These are phyloP conservation scores for Pseudomyrmex flavicornis DNA, from an alignment of 1,140 invertebrate genomes.

Conservation along the genomic window DNA sequence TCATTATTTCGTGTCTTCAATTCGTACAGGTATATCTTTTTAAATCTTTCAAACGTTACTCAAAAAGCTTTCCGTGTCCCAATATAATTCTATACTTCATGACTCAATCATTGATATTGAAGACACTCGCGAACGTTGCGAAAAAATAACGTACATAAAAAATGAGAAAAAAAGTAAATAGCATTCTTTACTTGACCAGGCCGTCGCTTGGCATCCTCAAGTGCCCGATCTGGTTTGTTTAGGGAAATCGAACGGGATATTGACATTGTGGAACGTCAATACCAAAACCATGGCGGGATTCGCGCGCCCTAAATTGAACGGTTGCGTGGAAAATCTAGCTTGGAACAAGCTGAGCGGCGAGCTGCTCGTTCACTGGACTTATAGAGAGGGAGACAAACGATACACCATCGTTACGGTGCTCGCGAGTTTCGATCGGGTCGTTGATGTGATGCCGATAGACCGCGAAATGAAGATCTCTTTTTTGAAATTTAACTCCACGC, in stretches of 20 bases:
- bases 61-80: too few species aligned
- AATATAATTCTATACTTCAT: too few species aligned
- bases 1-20: conserved; percentile 54
- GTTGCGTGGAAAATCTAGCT: conserved; percentile 68
- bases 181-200: conserved; percentile 57
- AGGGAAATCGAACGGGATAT: conserved; percentile 70
- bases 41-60: too few species aligned
- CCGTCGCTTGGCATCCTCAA: conserved; percentile 78
- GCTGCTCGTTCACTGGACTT: conserved; percentile 78
- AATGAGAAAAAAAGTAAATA: too few species aligned
- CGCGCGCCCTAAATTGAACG: conserved; percentile 63
- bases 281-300: conserved; percentile 55
- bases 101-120: background rate
- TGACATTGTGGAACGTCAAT: conserved; percentile 76
- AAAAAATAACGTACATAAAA: too few species aligned
- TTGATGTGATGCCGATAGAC: conserved; percentile 70
- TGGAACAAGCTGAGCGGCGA: conserved; percentile 80
- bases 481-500: conserved; percentile 72
- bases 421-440: conserved; percentile 71
- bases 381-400: conserved; percentile 38
- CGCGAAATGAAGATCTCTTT: conserved; percentile 43
- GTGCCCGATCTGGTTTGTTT: conserved; percentile 70
- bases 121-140: too few species aligned
- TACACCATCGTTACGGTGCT: conserved; percentile 69
- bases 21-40: too few species aligned